Percentiles rank a stretch among this genome's conserved stretches.
Conservation (phyloP, 2,113 vertebrate genomes). For the Corythornis madagascariensis region DNA sequence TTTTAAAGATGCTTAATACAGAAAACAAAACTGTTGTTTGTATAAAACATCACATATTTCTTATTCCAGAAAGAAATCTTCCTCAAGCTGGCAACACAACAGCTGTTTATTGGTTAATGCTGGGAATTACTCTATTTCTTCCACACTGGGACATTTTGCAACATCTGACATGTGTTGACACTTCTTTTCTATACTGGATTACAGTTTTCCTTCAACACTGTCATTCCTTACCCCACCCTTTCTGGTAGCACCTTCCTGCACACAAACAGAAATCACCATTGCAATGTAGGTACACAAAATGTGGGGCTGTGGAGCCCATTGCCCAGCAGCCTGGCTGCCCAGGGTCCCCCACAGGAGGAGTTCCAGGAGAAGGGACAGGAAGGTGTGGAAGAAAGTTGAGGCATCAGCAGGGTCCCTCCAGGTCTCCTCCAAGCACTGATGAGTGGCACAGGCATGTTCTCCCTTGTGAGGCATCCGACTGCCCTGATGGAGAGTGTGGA, state of each 20-base stretch:
- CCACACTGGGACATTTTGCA: conserved; percentile 40
- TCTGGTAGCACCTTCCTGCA: background rate
- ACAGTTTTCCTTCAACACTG: conserved; percentile 9
- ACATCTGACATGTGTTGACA: conserved; percentile 39
- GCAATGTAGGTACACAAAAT: accelerated
- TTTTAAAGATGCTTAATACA: background rate
- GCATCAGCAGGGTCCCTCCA: accelerated
- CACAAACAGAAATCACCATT: background rate
- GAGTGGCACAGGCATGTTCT: background rate
- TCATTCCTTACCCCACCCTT: conserved; percentile 33
- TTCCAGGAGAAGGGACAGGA: background rate
- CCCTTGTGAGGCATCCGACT: accelerated
- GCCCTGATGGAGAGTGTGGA: background rate
- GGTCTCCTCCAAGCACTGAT: background rate
- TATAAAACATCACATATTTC: background rate
- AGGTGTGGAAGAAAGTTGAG: accelerated
- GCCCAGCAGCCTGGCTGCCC: background rate
- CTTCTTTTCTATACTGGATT: conserved; percentile 25
- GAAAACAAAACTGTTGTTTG: background rate
- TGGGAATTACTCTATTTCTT: conserved; percentile 32
- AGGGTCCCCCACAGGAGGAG: background rate
- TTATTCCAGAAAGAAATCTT: background rate
- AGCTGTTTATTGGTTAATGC: conserved; percentile 19
- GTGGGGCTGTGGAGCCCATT: background rate
- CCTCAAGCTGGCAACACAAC: background rate